Evolutionary conservation across 2,797 vertebrate species (phyloP).

Genomic region (Dendrocincla fuliginosa): DNA sequence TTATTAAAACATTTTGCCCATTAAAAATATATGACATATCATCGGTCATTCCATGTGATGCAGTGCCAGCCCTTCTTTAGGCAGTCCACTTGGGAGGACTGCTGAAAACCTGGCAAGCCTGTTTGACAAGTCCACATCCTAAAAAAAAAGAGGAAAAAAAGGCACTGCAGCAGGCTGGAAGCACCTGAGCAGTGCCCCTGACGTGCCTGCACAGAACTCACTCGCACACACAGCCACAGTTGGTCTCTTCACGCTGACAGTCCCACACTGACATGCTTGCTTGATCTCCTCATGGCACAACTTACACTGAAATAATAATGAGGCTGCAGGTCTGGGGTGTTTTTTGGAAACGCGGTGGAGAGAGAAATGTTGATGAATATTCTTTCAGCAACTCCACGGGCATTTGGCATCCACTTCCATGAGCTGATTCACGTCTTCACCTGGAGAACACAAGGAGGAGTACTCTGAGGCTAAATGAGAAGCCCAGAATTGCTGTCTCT

Average conservation of each 20-base stretch:
- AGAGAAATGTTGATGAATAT: neutral
- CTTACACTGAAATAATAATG: slow-evolving; percentile 71
- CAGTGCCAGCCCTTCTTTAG: slow-evolving; percentile 74
- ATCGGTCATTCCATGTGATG: slow-evolving; percentile 81
- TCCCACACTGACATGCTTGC: slow-evolving; percentile 33
- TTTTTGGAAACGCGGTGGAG: neutral
- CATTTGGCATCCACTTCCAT: neutral
- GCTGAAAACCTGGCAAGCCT: slow-evolving; percentile 72
- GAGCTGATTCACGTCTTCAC: neutral
- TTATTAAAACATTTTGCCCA: slow-evolving; percentile 83
- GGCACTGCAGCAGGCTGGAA: slow-evolving; percentile 62
- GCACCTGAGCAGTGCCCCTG: slow-evolving; percentile 53
- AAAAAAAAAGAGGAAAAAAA: neutral
- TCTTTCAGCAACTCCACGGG: neutral
- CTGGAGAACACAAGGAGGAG: neutral
- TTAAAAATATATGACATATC: slow-evolving; percentile 83
- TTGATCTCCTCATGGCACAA: slow-evolving; percentile 71
- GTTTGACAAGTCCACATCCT: slow-evolving; percentile 53
- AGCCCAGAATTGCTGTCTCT: rapidly evolving
- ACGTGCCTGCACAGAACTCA: neutral
- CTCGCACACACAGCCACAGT: slow-evolving; percentile 18
- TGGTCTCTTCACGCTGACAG: slow-evolving; percentile 37
- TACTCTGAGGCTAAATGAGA: neutral
- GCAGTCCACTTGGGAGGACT: slow-evolving; percentile 69
- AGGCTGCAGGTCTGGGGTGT: neutral